Evolutionary conservation across 2,113 vertebrate genomes (phyloP), one percentile per base, ranked within the genome.

Genomic region (Tor tambroides): DNA sequence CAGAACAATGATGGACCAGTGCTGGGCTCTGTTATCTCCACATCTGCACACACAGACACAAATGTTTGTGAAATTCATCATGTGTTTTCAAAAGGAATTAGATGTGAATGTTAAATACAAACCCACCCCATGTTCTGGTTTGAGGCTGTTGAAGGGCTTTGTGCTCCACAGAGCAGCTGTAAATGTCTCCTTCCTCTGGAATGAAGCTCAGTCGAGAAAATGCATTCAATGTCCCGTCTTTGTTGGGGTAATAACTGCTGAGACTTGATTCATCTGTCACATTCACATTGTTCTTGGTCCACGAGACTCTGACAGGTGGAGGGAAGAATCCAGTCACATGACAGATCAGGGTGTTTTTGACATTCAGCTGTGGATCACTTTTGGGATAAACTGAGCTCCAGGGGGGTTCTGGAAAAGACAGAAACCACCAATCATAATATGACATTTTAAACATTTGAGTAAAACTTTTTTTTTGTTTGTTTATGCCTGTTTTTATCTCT

Each of bases 301-400:
- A 94, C 0, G 75, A 89, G 41, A 94, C 19, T 32, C 0, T 63
- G 86, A 94, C 91, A 3, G 26, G 41, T 85, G 91, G 92, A 38
- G 92, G 93, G 59, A 91, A 93, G 51, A 93, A 93, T 56, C 77
- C 12, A 56, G 93, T 93, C 0, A 93, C 49, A 61, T 94, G 93
- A 80, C 95, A 96, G 84, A 94, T 92, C 30, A 96, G 93, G 30
- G 28, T 26, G 28, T 95, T 96, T 88, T 94, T 91, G 32, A 92
- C 82, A 17, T 85, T 85, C 26, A 87, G 11, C 38, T 92, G 69
- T 32, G 91, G 89, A 0, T 92, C 91, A 0, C 86, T 80, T 19
- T 87, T 17, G 9, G 94, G 1, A 85, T 94, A 93, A 49, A 95
- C 15, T 0, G 87, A 77, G 19, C 86, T 89, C 6, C 91, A 90